Conservation (phyloP, 1,140 invertebrate genomes). For the Drosophila fuyamai region DNA sequence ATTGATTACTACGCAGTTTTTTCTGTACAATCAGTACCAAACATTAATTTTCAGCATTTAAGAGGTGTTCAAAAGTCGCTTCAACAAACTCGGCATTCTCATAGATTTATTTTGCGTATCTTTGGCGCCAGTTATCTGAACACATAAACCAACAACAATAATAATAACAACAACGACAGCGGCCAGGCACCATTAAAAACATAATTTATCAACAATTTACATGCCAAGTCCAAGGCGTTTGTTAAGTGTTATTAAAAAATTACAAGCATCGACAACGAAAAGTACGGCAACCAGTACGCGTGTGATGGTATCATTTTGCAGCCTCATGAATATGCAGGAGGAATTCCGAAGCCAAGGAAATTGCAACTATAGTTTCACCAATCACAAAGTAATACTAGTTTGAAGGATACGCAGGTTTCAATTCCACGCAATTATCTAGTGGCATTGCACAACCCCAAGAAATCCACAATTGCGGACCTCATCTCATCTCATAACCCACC, state of each 20-base stretch:
- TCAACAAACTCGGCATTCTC: neutral
- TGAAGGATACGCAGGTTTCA: slow-evolving; percentile 14
- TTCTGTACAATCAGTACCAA: no score
- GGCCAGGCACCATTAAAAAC: slow-evolving; percentile 54
- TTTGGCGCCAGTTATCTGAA: slow-evolving; percentile 55
- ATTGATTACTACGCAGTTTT: no score
- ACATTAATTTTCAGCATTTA: neutral
- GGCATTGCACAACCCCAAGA: slow-evolving; percentile 14
- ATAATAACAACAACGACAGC: slow-evolving; percentile 6
- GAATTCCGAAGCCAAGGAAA: slow-evolving; percentile 33
- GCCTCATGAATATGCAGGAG: slow-evolving; percentile 66
- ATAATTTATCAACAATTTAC: slow-evolving; percentile 80
- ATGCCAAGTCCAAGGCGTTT: slow-evolving; percentile 78
- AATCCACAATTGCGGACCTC: slow-evolving; percentile 5
- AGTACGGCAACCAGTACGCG: slow-evolving; percentile 1
- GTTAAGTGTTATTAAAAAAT: slow-evolving; percentile 77
- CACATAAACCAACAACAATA: slow-evolving; percentile 31
- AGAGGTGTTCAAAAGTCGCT: slow-evolving; percentile 17
- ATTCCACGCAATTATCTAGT: slow-evolving; percentile 15
- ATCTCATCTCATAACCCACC: neutral
- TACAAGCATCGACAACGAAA: slow-evolving; percentile 43
- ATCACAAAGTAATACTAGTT: slow-evolving; percentile 47
- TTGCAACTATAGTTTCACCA: slow-evolving; percentile 60
- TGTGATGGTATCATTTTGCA: slow-evolving; percentile 22
- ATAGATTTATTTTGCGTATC: slow-evolving; percentile 34